Conservation (phyloP, 2,888 invertebrate genomes). For the Bruchidius siliquastri region DNA sequence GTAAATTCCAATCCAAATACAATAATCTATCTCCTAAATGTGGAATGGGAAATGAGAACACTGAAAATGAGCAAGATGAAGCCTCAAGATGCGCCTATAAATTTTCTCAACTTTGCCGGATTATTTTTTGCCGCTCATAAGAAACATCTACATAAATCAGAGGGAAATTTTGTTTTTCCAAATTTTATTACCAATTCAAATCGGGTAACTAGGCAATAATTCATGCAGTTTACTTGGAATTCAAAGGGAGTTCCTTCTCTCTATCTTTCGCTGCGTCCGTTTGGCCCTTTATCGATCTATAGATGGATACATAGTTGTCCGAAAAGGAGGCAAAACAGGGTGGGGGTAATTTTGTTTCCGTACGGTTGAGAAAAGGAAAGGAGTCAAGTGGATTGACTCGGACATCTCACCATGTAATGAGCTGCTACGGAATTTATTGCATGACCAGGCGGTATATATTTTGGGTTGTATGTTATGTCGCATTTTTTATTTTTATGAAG, state of each 20-base stretch:
- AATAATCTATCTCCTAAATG: background rate
- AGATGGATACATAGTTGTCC: constrained; percentile 14
- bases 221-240: constrained; percentile 36
- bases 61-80: background rate
- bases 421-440: no score
- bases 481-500: no score
- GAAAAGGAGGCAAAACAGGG: background rate
- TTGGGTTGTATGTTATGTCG: no score
- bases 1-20: no score
- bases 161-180: constrained; percentile 38
- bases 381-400: no score
- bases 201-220: constrained; percentile 37
- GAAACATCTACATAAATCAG: constrained; percentile 38
- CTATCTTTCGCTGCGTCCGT: constrained; percentile 10
- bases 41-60: background rate
- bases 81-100: background rate
- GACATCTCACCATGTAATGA: no score
- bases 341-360: no score
- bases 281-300: constrained; percentile 29
- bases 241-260: constrained; percentile 26
- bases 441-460: no score
- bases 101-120: constrained; percentile 10
- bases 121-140: constrained; percentile 35
- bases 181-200: constrained; percentile 44
- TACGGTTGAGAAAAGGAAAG: no score